A percentile compares a stretch with the other conserved stretches of the same genome.
These are phyloP conservation scores for Harpalus rubripes DNA, from an alignment of 2,888 invertebrate species.

Conservation along the genomic window DNA sequence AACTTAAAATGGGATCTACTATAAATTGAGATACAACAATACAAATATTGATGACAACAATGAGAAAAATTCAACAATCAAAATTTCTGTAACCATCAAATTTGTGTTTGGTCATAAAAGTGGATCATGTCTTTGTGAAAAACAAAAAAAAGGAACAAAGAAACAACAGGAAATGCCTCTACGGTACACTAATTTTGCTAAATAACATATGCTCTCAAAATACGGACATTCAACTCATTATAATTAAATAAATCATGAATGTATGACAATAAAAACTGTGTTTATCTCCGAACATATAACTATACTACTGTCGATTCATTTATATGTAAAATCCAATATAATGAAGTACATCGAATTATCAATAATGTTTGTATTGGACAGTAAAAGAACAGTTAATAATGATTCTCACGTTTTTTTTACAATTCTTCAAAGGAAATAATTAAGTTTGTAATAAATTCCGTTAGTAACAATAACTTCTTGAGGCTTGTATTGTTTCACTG, in stretches of 20 bases:
- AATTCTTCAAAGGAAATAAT: background rate
- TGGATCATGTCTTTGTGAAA: slow-evolving; percentile 4
- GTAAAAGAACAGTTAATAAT: background rate
- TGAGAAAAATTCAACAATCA: too few relatives aligned
- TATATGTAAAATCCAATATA: too few relatives aligned
- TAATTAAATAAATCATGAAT: too few relatives aligned
- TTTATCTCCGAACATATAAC: too few relatives aligned
- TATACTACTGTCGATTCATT: too few relatives aligned
- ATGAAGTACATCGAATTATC: too few relatives aligned
- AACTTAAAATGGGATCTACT: too few relatives aligned
- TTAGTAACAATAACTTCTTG: too few relatives aligned
- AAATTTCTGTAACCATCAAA: background rate
- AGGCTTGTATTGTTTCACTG: too few relatives aligned
- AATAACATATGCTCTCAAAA: background rate
- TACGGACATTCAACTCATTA: background rate
- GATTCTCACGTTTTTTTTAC: slow-evolving; percentile 16
- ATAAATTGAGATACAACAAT: too few relatives aligned
- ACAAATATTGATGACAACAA: background rate
- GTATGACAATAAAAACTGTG: too few relatives aligned
- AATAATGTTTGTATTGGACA: background rate
- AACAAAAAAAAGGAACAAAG: slow-evolving; percentile 6
- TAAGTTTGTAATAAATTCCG: background rate
- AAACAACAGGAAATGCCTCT: slow-evolving; percentile 1
- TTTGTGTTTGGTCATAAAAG: background rate
- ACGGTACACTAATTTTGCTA: background rate